Evolutionary conservation across 2,113 vertebrate species (phyloP).

Genomic region (Lutjanus erythropterus): DNA sequence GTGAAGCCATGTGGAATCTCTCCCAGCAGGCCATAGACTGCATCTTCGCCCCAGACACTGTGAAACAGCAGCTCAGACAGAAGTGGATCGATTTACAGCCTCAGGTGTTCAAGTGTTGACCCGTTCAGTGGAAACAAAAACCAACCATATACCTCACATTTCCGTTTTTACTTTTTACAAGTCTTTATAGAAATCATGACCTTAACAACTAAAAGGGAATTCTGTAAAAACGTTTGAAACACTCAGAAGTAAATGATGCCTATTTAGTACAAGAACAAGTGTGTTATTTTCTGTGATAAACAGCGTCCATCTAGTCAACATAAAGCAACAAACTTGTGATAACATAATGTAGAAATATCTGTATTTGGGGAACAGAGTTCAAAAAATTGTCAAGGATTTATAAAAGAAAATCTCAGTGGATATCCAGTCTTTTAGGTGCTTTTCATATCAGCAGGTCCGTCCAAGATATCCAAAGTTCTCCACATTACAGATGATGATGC

Average conservation of each 20-base stretch:
- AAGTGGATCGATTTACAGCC: slow-evolving; percentile 88
- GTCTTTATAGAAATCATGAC: not conserved
- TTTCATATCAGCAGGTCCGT: not conserved
- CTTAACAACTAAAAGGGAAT: not conserved
- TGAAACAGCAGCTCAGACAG: slow-evolving; percentile 88
- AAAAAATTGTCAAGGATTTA: not conserved
- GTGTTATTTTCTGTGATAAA: slow-evolving; percentile 27
- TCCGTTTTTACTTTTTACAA: too few species aligned
- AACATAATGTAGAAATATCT: not conserved
- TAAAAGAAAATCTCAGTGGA: not conserved
- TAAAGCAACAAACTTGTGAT: slow-evolving; percentile 3
- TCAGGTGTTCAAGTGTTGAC: slow-evolving; percentile 71
- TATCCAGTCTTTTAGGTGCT: slow-evolving; percentile 3
- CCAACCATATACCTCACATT: slow-evolving; percentile 56
- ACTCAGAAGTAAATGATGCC: slow-evolving; percentile 37
- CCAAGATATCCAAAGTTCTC: slow-evolving; percentile 3
- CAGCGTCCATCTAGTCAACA: slow-evolving; percentile 10
- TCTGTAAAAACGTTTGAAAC: slow-evolving; percentile 9
- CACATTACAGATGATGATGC: not conserved
- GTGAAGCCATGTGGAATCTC: slow-evolving; percentile 89
- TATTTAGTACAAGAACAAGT: slow-evolving; percentile 35
- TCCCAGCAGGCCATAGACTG: slow-evolving; percentile 91
- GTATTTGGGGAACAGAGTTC: not conserved
- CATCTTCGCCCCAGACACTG: slow-evolving; percentile 87
- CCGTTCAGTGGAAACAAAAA: not conserved